A percentile compares a stretch with the other conserved stretches of the same genome.
phyloP scores from a whole-genome alignment of 1,140 invertebrate species.

The Lineus longissimus region DNA sequence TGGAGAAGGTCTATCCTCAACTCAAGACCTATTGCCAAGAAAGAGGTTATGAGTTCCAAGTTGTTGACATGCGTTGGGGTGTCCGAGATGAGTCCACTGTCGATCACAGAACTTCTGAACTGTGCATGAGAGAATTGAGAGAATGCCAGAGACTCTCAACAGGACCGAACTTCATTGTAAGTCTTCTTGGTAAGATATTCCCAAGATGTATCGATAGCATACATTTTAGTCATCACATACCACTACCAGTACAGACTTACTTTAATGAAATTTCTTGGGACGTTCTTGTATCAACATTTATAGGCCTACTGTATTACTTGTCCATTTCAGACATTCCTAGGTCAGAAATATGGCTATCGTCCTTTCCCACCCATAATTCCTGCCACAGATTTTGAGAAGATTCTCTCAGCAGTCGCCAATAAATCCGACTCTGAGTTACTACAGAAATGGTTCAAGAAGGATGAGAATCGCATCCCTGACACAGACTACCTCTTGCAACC shows the following conservation, averaged over 20 bases:
- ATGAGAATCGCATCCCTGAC: background rate
- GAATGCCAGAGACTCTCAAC: constrained; percentile 92
- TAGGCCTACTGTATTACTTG: too few relatives aligned
- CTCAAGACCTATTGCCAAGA: constrained; percentile 82
- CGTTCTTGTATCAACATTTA: too few relatives aligned
- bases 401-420: constrained; percentile 70
- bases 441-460: background rate
- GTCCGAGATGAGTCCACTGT: constrained; percentile 83
- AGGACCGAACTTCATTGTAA: constrained; percentile 89
- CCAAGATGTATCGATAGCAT: too few relatives aligned
- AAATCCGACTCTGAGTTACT: background rate
- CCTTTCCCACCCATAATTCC: constrained; percentile 91
- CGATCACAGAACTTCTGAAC: constrained; percentile 94
- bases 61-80: constrained; percentile 69
- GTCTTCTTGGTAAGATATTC: too few relatives aligned
- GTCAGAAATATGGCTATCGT: constrained; percentile 81
- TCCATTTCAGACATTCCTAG: constrained; percentile 3
- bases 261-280: too few relatives aligned
- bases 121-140: constrained; percentile 93
- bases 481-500: too few relatives aligned
- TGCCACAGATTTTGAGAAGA: constrained; percentile 70
- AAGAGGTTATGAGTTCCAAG: constrained; percentile 88
- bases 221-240: too few relatives aligned
- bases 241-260: too few relatives aligned
- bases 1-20: constrained; percentile 96